Evolutionary conservation across 2,888 invertebrate species (phyloP).

Genomic region (Dynastes maya): DNA sequence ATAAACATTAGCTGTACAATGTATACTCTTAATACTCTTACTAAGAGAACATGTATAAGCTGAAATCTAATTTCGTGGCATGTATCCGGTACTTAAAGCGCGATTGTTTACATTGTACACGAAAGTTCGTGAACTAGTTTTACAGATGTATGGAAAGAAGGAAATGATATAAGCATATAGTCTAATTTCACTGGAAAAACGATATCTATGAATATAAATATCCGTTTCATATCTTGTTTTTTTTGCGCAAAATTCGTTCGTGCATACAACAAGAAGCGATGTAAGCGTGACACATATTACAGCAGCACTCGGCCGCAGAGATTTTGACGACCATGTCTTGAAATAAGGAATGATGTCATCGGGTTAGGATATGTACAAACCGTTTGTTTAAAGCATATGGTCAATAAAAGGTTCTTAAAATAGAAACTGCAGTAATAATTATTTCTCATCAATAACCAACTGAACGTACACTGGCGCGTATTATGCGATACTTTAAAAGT

Average conservation of each 20-base stretch:
- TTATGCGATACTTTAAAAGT: neutral
- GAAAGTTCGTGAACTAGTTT: constrained; percentile 33
- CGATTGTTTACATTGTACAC: constrained; percentile 24
- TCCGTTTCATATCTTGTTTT: neutral
- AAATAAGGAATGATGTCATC: constrained; percentile 48
- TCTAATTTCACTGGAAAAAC: neutral
- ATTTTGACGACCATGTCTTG: constrained; percentile 43
- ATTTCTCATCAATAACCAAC: constrained; percentile 43
- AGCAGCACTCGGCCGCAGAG: neutral
- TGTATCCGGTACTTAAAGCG: constrained; percentile 20
- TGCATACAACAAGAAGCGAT: constrained; percentile 5
- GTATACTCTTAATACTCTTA: neutral
- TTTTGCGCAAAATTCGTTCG: neutral
- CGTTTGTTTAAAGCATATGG: constrained; percentile 48
- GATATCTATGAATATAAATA: neutral
- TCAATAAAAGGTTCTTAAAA: constrained; percentile 46
- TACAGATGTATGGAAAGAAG: constrained; percentile 15
- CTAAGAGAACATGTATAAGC: constrained; percentile 16
- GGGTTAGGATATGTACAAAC: constrained; percentile 39
- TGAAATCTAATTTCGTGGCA: constrained; percentile 29
- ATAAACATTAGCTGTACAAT: constrained; percentile 30
- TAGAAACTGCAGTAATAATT: constrained; percentile 48
- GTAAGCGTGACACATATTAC: constrained; percentile 1
- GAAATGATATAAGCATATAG: neutral
- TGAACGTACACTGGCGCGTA: neutral